Evolutionary conservation across 1,140 invertebrate species (phyloP).

Genomic region (Cydia pomonella): DNA sequence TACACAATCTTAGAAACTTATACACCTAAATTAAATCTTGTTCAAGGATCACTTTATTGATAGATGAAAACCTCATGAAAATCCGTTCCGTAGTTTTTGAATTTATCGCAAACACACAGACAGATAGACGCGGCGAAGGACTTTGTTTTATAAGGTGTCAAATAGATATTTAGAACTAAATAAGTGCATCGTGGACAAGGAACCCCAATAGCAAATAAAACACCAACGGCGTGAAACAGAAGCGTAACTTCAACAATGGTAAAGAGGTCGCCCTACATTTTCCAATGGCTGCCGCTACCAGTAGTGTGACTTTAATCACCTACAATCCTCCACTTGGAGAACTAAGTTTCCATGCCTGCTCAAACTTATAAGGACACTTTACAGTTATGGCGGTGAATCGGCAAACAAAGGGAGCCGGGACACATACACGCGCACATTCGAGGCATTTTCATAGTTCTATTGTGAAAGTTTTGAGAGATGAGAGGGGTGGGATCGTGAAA

Average conservation of each 20-base stretch:
- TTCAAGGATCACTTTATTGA: too few species aligned
- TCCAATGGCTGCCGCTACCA: constrained; percentile 23
- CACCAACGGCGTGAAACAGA: constrained; percentile 23
- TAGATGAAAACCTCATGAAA: too few species aligned
- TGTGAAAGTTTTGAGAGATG: not conserved
- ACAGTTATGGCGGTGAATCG: not conserved
- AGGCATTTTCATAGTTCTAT: not conserved
- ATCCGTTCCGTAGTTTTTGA: too few species aligned
- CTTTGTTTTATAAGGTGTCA: too few species aligned
- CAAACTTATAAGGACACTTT: constrained; percentile 4
- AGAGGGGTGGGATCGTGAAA: not conserved
- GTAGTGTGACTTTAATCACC: constrained; percentile 1
- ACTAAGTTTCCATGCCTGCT: not conserved
- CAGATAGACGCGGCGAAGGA: too few species aligned
- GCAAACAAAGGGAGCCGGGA: not conserved
- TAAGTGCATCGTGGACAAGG: not conserved
- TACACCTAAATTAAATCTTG: too few species aligned
- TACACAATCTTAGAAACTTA: too few species aligned
- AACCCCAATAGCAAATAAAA: constrained; percentile 6
- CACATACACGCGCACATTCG: not conserved
- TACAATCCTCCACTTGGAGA: not conserved
- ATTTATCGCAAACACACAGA: too few species aligned
- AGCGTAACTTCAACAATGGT: constrained; percentile 10
- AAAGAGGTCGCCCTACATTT: constrained; percentile 33
- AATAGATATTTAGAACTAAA: too few species aligned